These are phyloP conservation scores for Alosa alosa DNA, from an alignment of 2,113 vertebrate species.

Conservation along the genomic window DNA sequence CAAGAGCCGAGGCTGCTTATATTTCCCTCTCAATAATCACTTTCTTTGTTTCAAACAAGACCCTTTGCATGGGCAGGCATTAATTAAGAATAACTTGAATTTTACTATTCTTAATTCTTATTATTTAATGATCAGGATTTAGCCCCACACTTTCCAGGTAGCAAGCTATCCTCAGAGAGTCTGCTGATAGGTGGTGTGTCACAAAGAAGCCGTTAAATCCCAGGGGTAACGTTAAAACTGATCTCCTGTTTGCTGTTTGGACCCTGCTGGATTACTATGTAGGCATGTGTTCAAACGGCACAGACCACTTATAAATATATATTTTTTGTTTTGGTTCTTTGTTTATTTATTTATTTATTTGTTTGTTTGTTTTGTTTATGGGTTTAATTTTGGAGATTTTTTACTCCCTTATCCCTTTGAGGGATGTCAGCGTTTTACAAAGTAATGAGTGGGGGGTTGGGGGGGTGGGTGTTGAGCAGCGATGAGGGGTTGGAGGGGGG, in stretches of 20 bases:
- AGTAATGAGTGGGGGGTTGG: neutral
- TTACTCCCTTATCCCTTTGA: neutral
- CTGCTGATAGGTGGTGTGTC: neutral
- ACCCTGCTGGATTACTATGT: neutral
- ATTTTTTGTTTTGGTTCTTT: neutral
- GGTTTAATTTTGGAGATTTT: neutral
- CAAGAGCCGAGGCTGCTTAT: neutral
- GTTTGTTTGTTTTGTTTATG: neutral
- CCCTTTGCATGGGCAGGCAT: neutral
- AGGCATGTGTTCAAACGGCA: neutral
- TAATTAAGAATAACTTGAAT: neutral
- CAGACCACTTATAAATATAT: neutral
- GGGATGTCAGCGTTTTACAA: slow-evolving; percentile 12
- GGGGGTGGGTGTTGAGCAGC: neutral
- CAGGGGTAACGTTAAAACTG: neutral
- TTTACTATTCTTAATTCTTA: neutral
- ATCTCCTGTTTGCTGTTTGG: neutral
- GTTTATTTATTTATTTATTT: neutral
- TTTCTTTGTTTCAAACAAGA: neutral
- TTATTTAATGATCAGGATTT: neutral
- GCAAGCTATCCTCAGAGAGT: neutral
- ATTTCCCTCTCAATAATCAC: neutral
- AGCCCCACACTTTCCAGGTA: neutral
- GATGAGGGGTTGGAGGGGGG: neutral
- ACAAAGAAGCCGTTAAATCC: neutral